Conservation (phyloP, 2,797 vertebrate genomes). For the Halcyon smyrnensis region DNA sequence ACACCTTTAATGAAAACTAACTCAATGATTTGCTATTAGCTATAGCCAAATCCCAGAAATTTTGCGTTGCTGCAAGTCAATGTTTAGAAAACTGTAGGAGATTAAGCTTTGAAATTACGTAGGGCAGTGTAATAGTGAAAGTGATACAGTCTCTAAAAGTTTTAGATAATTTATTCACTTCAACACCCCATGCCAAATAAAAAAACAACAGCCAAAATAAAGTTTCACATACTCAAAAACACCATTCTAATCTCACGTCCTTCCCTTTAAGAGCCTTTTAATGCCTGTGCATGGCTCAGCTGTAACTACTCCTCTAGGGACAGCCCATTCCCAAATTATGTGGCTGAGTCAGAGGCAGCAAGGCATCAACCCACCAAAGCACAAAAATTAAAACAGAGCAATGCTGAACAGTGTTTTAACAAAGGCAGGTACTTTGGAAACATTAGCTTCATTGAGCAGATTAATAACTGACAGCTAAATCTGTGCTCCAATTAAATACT, state of each 20-base stretch:
- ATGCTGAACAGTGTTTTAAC: not conserved
- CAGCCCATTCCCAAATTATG: not conserved
- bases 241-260: not conserved
- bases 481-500: not conserved
- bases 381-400: not conserved
- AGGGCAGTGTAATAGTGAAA: not conserved
- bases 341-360: not conserved
- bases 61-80: not conserved
- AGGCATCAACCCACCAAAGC: not conserved
- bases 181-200: not conserved
- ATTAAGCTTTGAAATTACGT: not conserved
- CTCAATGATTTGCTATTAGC: not conserved
- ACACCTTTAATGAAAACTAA: not conserved
- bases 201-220: not conserved
- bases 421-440: not conserved
- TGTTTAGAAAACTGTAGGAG: not conserved
- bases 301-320: not conserved
- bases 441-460: not conserved
- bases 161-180: not conserved
- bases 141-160: not conserved
- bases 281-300: not conserved
- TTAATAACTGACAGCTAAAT: not conserved
- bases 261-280: not conserved
- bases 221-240: not conserved
- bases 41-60: not conserved